A percentile compares a stretch with the other conserved stretches of the same genome.
Evolutionary conservation across 2,113 vertebrate species (phyloP).

Genomic region (Asarcornis scutulata): DNA sequence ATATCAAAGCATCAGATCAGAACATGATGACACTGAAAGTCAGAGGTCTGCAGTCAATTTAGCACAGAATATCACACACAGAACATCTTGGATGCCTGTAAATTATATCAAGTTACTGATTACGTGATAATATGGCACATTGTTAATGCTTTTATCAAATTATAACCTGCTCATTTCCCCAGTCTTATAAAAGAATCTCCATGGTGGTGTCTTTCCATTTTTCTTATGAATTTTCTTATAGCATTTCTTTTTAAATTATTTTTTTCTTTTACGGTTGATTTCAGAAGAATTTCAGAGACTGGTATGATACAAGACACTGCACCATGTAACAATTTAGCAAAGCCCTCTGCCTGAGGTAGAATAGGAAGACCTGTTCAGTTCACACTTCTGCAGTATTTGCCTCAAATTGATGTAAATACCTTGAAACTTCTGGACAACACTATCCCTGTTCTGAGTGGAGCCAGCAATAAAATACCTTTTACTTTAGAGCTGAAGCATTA

Average conservation of each 20-base stretch:
- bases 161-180: not conserved
- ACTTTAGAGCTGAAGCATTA: not conserved
- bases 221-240: not conserved
- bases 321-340: not conserved
- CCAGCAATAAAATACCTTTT: not conserved
- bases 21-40: not conserved
- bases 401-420: not conserved
- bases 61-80: not conserved
- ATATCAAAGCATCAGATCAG: not conserved
- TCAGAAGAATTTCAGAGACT: not conserved
- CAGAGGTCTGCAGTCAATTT: not conserved
- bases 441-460: not conserved
- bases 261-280: not conserved
- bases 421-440: not conserved
- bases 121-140: not conserved
- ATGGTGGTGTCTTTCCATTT: not conserved
- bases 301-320: rapidly evolving
- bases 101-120: not conserved
- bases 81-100: not conserved
- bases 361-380: not conserved
- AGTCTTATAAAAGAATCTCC: not conserved
- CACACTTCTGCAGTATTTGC: not conserved
- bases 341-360: not conserved
- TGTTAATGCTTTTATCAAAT: not conserved
- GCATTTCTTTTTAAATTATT: rapidly evolving